Base-by-base conservation (phyloP, 2,113 vertebrate genomes). In the Hiodon tergisus region DNA sequence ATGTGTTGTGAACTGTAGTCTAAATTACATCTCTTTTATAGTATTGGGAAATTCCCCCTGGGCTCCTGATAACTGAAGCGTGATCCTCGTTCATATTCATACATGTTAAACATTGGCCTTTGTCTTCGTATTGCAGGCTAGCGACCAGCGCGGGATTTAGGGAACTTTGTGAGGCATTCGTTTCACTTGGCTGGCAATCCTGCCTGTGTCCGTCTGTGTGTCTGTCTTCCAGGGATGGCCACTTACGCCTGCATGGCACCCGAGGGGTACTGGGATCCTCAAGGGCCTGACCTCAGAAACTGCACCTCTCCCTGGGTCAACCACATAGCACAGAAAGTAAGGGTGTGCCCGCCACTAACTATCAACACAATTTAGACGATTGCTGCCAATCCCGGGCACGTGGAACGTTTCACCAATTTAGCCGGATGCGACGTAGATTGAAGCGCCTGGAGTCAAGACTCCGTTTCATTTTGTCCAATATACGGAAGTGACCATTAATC, bases 271-370 rank as follows among this genome's bases (percentile, higher is more conserved):
- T 99, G 97, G 97, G 93, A 96, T 79, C 91, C 93, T 47, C 92
- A 93, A 87, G 97, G 97, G 80, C 97, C 97, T 8, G 96, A 99
- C 83, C 92, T 99, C 83, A 99, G 97, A 91, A 99, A 99, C 89
- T 99, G 97, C 83, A 98, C 96, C 78, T 99, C 97, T 61, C 95
- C 94, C 5, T 99, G 97, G 97, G 93, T 98, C 88, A 98, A 95
- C 84, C 95, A 98, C 83, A 98, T 99, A 84, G 94, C 95, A 79
- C 97, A 98, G 82, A 99, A 96, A 93, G 97, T 99, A 91, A 93
- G 90, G 78, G 67, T 68, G 65, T 75, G 31, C 4, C 7, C 31
- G 6, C 65, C 8, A 48, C 13, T 31, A 31, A 31, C 31, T 31
- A 31, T 31, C 31, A 31, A 31, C 31, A 31, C 31, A 1, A 31